These are phyloP conservation scores for Hesperia comma DNA, from an alignment of 2,888 invertebrate genomes.

Conservation along the genomic window DNA sequence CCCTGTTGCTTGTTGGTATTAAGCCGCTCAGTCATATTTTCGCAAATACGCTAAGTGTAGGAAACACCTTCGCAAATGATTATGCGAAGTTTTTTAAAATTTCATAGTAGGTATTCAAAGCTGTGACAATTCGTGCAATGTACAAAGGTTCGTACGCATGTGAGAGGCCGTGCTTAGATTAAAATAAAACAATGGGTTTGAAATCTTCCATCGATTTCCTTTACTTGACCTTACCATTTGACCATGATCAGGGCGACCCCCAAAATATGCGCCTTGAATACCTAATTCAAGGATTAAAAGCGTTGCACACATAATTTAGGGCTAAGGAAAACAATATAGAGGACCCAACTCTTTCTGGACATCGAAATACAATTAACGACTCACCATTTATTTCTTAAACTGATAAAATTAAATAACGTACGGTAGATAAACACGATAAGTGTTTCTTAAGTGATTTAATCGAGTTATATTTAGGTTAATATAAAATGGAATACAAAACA, in stretches of 20 bases:
- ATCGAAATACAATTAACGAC: conserved; percentile 4
- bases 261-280: conserved; percentile 32
- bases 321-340: conserved; percentile 17
- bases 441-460: neutral
- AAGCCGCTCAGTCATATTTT: too few species aligned
- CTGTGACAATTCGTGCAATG: too few species aligned
- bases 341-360: neutral
- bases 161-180: too few species aligned
- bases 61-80: too few species aligned
- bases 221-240: conserved; percentile 17
- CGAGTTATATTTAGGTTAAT: neutral
- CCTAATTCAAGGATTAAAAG: conserved; percentile 17
- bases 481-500: too few species aligned
- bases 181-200: too few species aligned
- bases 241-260: conserved; percentile 14
- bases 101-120: too few species aligned
- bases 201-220: conserved; percentile 9
- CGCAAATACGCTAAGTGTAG: too few species aligned
- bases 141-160: too few species aligned
- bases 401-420: neutral
- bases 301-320: neutral
- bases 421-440: neutral
- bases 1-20: too few species aligned
- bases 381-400: neutral
- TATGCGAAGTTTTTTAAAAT: too few species aligned